Percentiles rank a stretch among this genome's conserved stretches.
Conservation (phyloP, 2,888 invertebrate genomes). For the Limnephilus rhombicus region DNA sequence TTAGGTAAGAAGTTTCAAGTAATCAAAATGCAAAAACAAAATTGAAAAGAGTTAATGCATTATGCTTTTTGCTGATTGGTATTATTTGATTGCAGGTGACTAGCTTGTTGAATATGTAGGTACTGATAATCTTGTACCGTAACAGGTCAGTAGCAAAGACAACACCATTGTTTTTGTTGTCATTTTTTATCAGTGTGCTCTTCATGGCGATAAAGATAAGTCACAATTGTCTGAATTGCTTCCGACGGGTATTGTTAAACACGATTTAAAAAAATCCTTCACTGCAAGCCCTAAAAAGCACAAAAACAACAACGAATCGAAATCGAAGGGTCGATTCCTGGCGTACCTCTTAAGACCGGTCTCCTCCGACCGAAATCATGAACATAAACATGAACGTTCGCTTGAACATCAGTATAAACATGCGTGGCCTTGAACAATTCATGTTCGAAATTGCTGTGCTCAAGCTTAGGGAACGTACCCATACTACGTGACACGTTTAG, state of each 20-base stretch:
- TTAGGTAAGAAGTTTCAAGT: background rate
- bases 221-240: slow-evolving; percentile 13
- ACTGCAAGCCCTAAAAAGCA: background rate
- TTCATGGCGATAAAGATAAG: background rate
- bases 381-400: too few relatives aligned
- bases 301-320: background rate
- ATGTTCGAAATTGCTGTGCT: too few relatives aligned
- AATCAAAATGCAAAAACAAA: background rate
- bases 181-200: slow-evolving; percentile 3
- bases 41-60: background rate
- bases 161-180: slow-evolving; percentile 3
- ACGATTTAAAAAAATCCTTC: background rate
- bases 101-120: background rate
- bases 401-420: too few relatives aligned
- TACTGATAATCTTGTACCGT: slow-evolving; percentile 24
- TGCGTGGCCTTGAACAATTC: too few relatives aligned
- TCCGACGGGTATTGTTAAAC: slow-evolving; percentile 3
- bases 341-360: background rate
- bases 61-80: background rate
- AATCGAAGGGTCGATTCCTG: background rate
- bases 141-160: slow-evolving; percentile 37
- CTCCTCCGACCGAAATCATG: too few relatives aligned
- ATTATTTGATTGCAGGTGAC: background rate
- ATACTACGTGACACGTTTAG: too few relatives aligned
- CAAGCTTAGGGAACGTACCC: too few relatives aligned